Evolutionary conservation across 2,113 vertebrate species (phyloP), one percentile per base, ranked within the genome.

Genomic region (Hylia prasina): DNA sequence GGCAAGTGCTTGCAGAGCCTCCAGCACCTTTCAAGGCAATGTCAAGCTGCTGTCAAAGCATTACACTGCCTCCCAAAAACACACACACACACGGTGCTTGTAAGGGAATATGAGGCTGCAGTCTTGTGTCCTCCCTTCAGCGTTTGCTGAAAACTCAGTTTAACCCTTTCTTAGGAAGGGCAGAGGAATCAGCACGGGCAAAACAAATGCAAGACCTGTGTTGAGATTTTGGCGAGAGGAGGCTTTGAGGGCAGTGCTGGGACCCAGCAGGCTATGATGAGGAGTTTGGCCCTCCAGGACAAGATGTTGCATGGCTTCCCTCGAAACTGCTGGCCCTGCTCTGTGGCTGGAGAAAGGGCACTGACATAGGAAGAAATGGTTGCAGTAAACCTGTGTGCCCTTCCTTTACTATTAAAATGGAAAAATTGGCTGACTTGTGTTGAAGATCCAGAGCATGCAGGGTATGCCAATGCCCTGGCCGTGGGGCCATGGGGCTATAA

Each of bases 11-110:
- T 54, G 89, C 65, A 89, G 69, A 95, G 96, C 95, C 94, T 96
- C 97, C 95, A 93, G 97, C 95, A 97, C 97, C 96, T 97, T 95
- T 95, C 97, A 94, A 94, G 95, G 97, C 97, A 96, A 96, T 94
- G 96, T 96, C 97, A 96, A 94, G 96, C 96, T 95, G 90, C 96
- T 93, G 94, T 87, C 90, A 89, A 91, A 94, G 94, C 92, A 50
- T 69, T 82, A 24, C n/a, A 1, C 87, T 82, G 89, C 92, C 90
- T 94, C 73, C 66, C 57, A 5, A 90, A 72, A 69, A 17, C 35
- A 73, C 65, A 73, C 64, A 56, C 64, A 53, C 68, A 54, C 66
- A 18, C 35, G 13, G 35, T 6, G 79, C 69, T 82, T 6, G 75
- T 82, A 57, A 61, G 50, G 63, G 58, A 91, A 94, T 13, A 50